A percentile compares a stretch with the other conserved stretches of the same genome.
These are phyloP conservation scores for Dioctria rufipes DNA, from an alignment of 2,888 invertebrate species.

Conservation along the genomic window DNA sequence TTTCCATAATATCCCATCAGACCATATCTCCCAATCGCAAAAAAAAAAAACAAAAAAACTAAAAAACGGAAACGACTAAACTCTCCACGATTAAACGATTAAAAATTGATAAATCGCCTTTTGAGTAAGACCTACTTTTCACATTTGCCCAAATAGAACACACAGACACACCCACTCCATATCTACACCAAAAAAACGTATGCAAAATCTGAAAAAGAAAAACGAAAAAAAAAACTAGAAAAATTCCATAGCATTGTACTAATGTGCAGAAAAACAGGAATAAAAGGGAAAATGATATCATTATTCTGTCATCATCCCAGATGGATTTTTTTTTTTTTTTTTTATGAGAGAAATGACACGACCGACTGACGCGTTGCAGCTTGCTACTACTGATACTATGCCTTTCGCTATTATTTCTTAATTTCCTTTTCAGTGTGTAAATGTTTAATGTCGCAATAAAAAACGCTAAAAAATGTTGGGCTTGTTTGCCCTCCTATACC, in stretches of 20 bases:
- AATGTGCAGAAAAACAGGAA: neutral
- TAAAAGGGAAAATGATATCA: neutral
- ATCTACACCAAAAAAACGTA: neutral
- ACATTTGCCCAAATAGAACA: neutral
- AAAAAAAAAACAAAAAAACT: no score
- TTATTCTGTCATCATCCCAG: slow-evolving; percentile 7
- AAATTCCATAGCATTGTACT: neutral
- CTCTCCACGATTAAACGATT: neutral
- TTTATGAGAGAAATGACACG: neutral
- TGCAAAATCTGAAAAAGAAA: no score
- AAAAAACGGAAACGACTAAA: neutral
- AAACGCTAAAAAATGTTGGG: neutral
- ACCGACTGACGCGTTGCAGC: neutral
- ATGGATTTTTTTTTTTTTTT: neutral
- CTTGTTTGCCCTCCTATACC: no score
- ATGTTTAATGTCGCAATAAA: slow-evolving; percentile 2
- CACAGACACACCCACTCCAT: no score
- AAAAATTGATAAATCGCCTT: slow-evolving; percentile 13
- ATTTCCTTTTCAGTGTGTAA: neutral
- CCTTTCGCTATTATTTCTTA: slow-evolving; percentile 3
- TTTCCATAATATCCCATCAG: no score
- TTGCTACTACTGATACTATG: no score
- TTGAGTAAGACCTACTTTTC: slow-evolving; percentile 11
- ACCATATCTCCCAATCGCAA: no score
- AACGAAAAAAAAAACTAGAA: neutral